Base-by-base conservation (phyloP, 2,888 invertebrate genomes). In the Lithophane socia region DNA sequence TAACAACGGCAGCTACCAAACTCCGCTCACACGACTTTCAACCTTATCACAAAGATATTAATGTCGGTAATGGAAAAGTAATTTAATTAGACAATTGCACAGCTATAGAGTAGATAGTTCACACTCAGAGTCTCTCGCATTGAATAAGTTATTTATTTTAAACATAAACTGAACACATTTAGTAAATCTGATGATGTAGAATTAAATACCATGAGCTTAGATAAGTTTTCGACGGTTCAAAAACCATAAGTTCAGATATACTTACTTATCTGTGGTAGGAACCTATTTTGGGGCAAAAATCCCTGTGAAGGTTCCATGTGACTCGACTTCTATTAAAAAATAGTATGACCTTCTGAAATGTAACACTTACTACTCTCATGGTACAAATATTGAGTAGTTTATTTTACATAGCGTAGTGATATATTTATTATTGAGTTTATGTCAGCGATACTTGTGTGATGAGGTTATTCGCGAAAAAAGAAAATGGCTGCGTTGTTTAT, bases 121-220 rank as follows among this genome's bases (percentile, higher is more conserved):
- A 61, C 70, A 77, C n/a, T 72, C 58, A 80, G 65, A 68, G 65
- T 82, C 73, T 77, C 68, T 77, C 54, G 74, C 69, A 69, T 79
- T 71, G 49, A 70, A 63, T 79, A 69, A 84, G 61, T 77, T 79
- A 85, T 85, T 84, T 85, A 83, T 82, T 85, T 56, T 68, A 58
- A 54, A 16, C 44, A 42, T 72, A 56, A 29, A 49, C 5, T 18
- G 16, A 67, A 67, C n/a, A 13, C 37, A 8, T 13, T 68, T 49
- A 69, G 54, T 72, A 71, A 63, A 68, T 79, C 58, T 58, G 37
- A 56, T 58, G 70, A 80, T 29, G 58, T 77, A 77, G 54, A 70
- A 54, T 42, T 58, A 37, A 42, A 54, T 65, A 78, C 52, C 60
- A 52, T 68, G 60, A 56, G 29, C 2, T 47, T 58, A n/a, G 12